Conservation (phyloP, 2,797 vertebrate genomes). For the Vireo griseus region DNA sequence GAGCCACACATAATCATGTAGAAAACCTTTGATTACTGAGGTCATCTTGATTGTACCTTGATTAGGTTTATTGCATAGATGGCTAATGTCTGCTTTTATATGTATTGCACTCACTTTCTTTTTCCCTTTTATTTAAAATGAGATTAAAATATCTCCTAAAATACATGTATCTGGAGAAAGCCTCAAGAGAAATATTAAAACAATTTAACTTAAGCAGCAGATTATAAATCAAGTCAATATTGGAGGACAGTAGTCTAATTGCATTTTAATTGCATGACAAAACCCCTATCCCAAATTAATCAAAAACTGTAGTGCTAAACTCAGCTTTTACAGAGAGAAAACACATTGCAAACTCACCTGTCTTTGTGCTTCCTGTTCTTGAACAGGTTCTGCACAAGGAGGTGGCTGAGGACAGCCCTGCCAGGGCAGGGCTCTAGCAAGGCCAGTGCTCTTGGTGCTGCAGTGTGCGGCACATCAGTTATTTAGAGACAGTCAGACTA, state of each 20-base stretch:
- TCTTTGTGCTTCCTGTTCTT: neutral
- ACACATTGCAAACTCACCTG: neutral
- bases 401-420: neutral
- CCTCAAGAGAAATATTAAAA: neutral
- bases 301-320: neutral
- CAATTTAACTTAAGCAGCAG: neutral
- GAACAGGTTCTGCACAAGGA: neutral
- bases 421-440: neutral
- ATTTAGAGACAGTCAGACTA: neutral
- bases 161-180: neutral
- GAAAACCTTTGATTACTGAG: neutral
- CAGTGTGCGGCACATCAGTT: neutral
- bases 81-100: neutral
- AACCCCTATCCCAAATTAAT: neutral
- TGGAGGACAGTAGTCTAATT: neutral
- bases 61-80: neutral
- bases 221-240: slow-evolving; percentile 15
- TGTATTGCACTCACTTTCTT: neutral
- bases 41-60: neutral
- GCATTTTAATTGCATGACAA: slow-evolving; percentile 17
- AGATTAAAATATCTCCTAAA: neutral
- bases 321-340: neutral
- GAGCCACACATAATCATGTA: neutral
- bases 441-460: neutral
- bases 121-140: neutral